Percentiles rank a stretch among this genome's conserved stretches.
phyloP scores from a whole-genome alignment of 2,797 vertebrate species.

The Nasua narica region DNA sequence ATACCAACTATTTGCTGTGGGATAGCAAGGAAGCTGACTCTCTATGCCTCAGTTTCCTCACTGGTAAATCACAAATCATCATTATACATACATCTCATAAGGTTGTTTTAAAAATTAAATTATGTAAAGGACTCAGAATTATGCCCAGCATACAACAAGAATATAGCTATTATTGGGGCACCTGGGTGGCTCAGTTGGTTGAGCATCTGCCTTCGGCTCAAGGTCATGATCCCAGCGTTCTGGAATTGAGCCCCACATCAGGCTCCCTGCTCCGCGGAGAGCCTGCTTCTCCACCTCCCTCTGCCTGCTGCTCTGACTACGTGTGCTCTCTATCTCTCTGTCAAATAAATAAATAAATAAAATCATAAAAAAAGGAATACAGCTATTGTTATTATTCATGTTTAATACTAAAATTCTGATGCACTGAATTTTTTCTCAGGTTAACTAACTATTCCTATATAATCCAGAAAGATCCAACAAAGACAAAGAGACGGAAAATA shows the following conservation, averaged over 20 bases:
- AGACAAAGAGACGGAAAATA: neutral
- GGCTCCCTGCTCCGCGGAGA: too few species aligned
- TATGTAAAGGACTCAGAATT: neutral
- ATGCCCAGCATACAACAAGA: neutral
- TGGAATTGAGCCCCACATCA: too few species aligned
- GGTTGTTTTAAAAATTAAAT: neutral
- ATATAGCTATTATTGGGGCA: neutral
- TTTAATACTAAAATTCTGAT: slow-evolving; percentile 37
- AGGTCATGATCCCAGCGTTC: too few species aligned
- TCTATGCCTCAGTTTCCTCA: neutral
- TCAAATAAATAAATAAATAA: too few species aligned
- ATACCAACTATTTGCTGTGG: neutral
- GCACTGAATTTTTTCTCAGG: neutral
- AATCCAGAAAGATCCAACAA: slow-evolving; percentile 35
- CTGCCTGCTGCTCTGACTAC: too few species aligned
- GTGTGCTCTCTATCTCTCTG: too few species aligned
- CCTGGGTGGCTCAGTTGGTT: too few species aligned
- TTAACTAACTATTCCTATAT: neutral
- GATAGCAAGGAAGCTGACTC: neutral
- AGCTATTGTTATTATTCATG: neutral
- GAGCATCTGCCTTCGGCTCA: too few species aligned
- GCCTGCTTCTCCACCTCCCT: too few species aligned
- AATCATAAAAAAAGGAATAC: neutral
- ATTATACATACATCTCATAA: neutral
- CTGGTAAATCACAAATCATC: slow-evolving; percentile 8